Percentiles rank a stretch among this genome's conserved stretches.
These are phyloP conservation scores for Drosophila tsacasi DNA, from an alignment of 1,140 invertebrate species.

Conservation along the genomic window DNA sequence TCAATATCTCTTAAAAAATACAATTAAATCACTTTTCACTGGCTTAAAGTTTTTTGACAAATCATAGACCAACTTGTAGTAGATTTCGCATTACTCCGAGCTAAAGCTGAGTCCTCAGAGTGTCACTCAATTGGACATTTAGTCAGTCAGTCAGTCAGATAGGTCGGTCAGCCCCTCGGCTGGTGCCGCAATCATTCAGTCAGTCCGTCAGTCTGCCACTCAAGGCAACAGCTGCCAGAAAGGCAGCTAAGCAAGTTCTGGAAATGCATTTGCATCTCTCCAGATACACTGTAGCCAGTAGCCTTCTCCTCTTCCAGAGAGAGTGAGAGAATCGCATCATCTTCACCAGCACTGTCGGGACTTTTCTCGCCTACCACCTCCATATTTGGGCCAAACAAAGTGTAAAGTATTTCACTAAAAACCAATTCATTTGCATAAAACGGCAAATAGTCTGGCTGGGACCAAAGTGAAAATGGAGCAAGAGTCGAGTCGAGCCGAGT, in stretches of 20 bases:
- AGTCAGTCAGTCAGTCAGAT: conserved; percentile 28
- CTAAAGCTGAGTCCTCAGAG: conserved; percentile 4
- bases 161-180: conserved; percentile 28
- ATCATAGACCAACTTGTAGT: background rate
- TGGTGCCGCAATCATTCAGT: conserved; percentile 47
- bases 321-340: background rate
- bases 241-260: conserved; percentile 30
- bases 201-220: conserved; percentile 56
- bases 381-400: conserved; percentile 45
- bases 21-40: background rate
- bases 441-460: conserved; percentile 53
- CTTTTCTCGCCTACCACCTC: background rate
- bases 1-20: background rate
- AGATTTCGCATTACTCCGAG: background rate
- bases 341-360: background rate
- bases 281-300: background rate
- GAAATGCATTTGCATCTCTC: conserved; percentile 40
- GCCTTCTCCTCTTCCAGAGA: background rate
- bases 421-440: conserved; percentile 84
- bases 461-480: conserved; percentile 34
- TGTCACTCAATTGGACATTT: conserved; percentile 48
- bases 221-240: conserved; percentile 23
- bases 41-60: background rate
- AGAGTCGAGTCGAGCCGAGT: conserved; percentile 8
- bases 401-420: conserved; percentile 80